Base-by-base conservation (phyloP, 1,140 invertebrate genomes). In the Bombus breviceps region DNA sequence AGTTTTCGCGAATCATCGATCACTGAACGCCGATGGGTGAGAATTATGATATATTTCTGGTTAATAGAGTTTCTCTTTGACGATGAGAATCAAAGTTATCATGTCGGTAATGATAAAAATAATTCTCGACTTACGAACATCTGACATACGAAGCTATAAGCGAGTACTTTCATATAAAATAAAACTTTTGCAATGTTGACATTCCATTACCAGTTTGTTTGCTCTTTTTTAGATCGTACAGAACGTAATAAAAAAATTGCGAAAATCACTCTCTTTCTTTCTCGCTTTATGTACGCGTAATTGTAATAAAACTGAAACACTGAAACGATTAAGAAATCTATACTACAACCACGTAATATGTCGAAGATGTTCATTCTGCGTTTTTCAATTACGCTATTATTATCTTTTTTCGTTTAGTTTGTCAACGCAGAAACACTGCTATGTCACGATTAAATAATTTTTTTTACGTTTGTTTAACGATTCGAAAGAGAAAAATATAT, bases 181-280 rank as follows among this genome's bases (percentile, higher is more conserved):
- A 64, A 78, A 90, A 87, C 80, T 25, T 59, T n/a, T 77, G 68
- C 68, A 43, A 81, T 68, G 80, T 88, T 86, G 89, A 90, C 86
- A 90, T 86, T 87, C 89, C 88, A 90, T 90, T 90, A 90, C 88
- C 68, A 85, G 89, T 90, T 90, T 39, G 57, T 34, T 39, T 43
- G 28, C n/a, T 43, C 4, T 43, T 77, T 77, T 79, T 69, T 53
- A n/a, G 62, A 89, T 76, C 39, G 71, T 77, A 64, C n/a, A 69
- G 43, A 88, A 62, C 74, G 75, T 57, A 80, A 90, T 41, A 86
- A 53, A 79, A 79, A 80, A 86, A 76, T 76, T 41, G 81, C 53
- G 53, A 37, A 68, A 85, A 37, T 83, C 68, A 85, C 47, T 82
- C 41, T 66, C 28, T 43, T 13, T 41, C 12, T 74, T 32, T 75